Evolutionary conservation across 2,113 vertebrate genomes (phyloP).

Genomic region (Circaetus cinerascens): DNA sequence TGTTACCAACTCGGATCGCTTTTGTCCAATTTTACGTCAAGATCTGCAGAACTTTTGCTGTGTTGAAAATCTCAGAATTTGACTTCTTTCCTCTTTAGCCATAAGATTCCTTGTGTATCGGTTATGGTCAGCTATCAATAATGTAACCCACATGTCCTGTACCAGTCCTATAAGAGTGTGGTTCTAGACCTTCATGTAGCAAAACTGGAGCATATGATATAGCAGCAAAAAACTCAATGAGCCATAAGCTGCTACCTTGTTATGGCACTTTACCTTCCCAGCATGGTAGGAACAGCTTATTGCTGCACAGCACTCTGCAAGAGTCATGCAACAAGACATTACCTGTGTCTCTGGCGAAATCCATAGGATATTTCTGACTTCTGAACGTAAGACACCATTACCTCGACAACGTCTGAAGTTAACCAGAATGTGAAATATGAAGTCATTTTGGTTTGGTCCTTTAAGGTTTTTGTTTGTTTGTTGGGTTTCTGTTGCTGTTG

Average conservation of each 20-base stretch:
- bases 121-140: background rate
- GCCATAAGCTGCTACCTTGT: background rate
- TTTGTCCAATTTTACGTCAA: background rate
- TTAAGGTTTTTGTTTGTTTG: background rate
- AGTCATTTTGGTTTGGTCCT: background rate
- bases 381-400: background rate
- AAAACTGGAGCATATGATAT: background rate
- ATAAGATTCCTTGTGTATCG: fast-evolving
- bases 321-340: background rate
- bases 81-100: background rate
- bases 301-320: background rate
- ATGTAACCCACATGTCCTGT: fast-evolving
- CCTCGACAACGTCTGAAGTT: background rate
- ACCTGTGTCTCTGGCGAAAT: background rate
- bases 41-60: background rate
- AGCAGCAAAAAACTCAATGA: background rate
- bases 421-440: background rate
- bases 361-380: background rate
- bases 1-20: fast-evolving
- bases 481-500: background rate
- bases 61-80: background rate
- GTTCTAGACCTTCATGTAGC: background rate
- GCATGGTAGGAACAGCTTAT: background rate
- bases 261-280: background rate
- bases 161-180: background rate